Evolutionary conservation across 2,797 vertebrate species (phyloP).

Genomic region (Macropus fuliginosus): DNA sequence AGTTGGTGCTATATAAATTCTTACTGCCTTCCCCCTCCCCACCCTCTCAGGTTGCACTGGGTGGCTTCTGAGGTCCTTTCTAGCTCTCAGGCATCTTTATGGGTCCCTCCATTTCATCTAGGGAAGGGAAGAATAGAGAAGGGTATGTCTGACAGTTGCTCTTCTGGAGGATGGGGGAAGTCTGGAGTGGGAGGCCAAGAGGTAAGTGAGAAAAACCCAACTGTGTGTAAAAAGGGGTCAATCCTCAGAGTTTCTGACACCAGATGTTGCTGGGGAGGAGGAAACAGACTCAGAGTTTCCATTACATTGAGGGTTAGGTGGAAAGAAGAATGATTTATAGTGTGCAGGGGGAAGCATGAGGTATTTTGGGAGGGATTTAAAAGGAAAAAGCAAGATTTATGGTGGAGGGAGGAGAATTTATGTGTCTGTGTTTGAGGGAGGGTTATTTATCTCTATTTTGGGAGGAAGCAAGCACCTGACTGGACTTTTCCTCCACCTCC

Average conservation of each 20-base stretch:
- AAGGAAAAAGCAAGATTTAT: background rate
- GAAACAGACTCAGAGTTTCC: constrained; percentile 69
- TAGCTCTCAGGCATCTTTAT: background rate
- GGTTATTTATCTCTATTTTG: background rate
- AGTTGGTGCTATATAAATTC: background rate
- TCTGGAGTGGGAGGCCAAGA: background rate
- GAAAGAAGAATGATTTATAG: background rate
- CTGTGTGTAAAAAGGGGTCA: constrained; percentile 50
- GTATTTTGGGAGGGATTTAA: background rate
- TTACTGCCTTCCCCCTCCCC: background rate
- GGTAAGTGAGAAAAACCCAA: constrained; percentile 46
- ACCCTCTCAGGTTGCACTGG: background rate
- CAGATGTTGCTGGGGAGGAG: constrained; percentile 53
- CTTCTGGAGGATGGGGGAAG: background rate
- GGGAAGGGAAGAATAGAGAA: background rate
- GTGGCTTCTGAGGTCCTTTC: background rate
- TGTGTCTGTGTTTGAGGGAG: background rate
- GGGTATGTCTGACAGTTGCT: constrained; percentile 31
- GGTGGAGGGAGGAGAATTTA: background rate
- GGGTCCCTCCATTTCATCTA: background rate
- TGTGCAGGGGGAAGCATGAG: background rate
- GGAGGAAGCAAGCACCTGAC: background rate
- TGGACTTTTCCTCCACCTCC: background rate
- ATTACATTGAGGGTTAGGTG: background rate
- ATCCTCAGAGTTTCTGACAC: constrained; percentile 14